Percentiles rank a stretch among this genome's conserved stretches.
These are phyloP conservation scores for Amblyjoppa proteus DNA, from an alignment of 2,888 invertebrate species.

Conservation along the genomic window DNA sequence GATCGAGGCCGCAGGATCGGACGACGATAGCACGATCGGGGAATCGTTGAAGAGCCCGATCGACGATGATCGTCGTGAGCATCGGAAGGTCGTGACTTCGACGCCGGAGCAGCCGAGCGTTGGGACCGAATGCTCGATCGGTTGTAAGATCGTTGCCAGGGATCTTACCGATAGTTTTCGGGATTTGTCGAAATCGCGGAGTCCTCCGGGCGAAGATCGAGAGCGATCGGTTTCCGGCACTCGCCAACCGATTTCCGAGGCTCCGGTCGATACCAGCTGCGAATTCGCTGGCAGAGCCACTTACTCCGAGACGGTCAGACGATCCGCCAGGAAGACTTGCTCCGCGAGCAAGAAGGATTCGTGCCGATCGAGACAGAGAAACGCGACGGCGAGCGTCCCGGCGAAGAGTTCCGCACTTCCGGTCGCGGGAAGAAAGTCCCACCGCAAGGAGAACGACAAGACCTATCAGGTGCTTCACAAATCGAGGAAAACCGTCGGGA, in stretches of 20 bases:
- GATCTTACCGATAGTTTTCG: constrained; percentile 32
- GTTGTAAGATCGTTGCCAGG: background rate
- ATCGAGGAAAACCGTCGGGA: constrained; percentile 68
- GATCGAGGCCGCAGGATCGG: constrained; percentile 58
- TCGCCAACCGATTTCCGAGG: constrained; percentile 42
- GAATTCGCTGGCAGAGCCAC: constrained; percentile 76
- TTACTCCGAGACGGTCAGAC: constrained; percentile 80
- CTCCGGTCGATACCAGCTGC: constrained; percentile 59
- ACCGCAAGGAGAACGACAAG: constrained; percentile 73
- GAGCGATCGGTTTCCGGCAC: constrained; percentile 33
- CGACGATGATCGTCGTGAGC: constrained; percentile 70
- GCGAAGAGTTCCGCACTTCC: constrained; percentile 67
- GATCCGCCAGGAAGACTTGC: constrained; percentile 69
- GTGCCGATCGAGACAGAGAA: constrained; percentile 54
- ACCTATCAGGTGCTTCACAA: constrained; percentile 72
- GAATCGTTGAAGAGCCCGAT: constrained; percentile 70
- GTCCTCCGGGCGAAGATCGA: constrained; percentile 16
- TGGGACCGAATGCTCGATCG: background rate
- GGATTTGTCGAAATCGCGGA: background rate
- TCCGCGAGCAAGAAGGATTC: constrained; percentile 70
- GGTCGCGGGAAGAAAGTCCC: constrained; percentile 70
- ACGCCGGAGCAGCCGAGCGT: constrained; percentile 55
- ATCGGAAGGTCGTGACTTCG: constrained; percentile 56
- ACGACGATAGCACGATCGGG: constrained; percentile 65
- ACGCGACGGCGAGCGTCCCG: constrained; percentile 54